Evolutionary conservation across 2,797 vertebrate genomes (phyloP).

Genomic region (Odontamblyopus lacepedii): DNA sequence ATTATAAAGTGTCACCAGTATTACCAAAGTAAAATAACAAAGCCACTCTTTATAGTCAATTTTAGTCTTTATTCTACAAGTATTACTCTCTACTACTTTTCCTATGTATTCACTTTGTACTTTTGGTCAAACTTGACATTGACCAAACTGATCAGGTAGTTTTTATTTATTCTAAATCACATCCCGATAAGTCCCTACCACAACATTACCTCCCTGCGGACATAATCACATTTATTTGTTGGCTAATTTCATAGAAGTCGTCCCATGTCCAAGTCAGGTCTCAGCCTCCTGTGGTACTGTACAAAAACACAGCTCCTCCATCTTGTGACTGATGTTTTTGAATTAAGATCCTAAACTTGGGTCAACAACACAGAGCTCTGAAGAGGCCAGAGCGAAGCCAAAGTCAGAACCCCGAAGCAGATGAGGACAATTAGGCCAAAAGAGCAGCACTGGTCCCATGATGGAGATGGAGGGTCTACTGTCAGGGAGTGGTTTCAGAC

Average conservation of each 20-base stretch:
- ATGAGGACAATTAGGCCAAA: conserved; percentile 46
- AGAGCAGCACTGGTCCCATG: conserved; percentile 33
- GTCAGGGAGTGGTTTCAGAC: neutral
- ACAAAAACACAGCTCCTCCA: conserved; percentile 34
- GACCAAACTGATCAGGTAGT: neutral
- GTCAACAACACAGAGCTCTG: conserved; percentile 43
- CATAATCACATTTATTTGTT: conserved; percentile 16
- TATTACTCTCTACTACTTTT: too few species aligned
- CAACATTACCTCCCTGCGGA: conserved; percentile 6
- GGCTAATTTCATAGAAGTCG: conserved; percentile 43
- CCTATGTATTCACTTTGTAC: too few species aligned
- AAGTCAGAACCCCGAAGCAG: conserved; percentile 43
- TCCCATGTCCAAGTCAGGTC: conserved; percentile 43
- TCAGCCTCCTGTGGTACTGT: conserved; percentile 17
- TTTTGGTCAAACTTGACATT: neutral
- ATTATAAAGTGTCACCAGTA: too few species aligned
- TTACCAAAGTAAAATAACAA: too few species aligned
- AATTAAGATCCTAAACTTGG: conserved; percentile 56
- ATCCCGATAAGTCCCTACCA: neutral
- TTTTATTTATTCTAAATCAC: neutral
- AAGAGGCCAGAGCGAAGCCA: conserved; percentile 30
- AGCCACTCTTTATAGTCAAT: too few species aligned
- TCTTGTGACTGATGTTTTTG: conserved; percentile 63
- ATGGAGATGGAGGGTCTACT: conserved; percentile 6
- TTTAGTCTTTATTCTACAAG: too few species aligned